Evolutionary conservation across 2,888 invertebrate genomes (phyloP).

Genomic region (Omphaloscelis lunosa): DNA sequence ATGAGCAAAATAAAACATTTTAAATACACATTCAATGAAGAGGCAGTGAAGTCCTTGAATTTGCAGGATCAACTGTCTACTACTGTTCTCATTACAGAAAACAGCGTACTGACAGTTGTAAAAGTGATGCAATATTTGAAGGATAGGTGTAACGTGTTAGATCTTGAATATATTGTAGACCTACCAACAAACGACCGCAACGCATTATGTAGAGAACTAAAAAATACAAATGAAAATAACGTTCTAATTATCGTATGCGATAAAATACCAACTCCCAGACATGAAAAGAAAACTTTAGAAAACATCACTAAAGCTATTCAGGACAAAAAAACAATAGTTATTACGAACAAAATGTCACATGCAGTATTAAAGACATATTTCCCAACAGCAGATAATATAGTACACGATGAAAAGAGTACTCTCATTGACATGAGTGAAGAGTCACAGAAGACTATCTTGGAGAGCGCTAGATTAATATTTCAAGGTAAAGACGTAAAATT

Average conservation of each 20-base stretch:
- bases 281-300: neutral
- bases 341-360: neutral
- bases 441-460: conserved; percentile 19
- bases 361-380: conserved; percentile 27
- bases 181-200: neutral
- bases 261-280: neutral
- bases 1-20: neutral
- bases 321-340: neutral
- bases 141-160: neutral
- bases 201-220: neutral
- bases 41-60: neutral
- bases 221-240: neutral
- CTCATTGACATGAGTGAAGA: conserved; percentile 32
- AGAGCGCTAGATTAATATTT: conserved; percentile 31
- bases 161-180: neutral
- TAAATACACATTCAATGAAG: neutral
- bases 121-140: conserved; percentile 1
- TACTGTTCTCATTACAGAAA: neutral
- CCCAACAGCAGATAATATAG: neutral
- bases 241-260: conserved; percentile 1
- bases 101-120: neutral
- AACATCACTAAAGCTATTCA: neutral
- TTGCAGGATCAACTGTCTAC: neutral
- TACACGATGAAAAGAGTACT: conserved; percentile 7
- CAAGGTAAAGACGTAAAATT: conserved; percentile 44